Evolutionary conservation across 2,888 invertebrate genomes (phyloP), one percentile per base, ranked within the genome.

Genomic region (Aphidoletes aphidimyza): DNA sequence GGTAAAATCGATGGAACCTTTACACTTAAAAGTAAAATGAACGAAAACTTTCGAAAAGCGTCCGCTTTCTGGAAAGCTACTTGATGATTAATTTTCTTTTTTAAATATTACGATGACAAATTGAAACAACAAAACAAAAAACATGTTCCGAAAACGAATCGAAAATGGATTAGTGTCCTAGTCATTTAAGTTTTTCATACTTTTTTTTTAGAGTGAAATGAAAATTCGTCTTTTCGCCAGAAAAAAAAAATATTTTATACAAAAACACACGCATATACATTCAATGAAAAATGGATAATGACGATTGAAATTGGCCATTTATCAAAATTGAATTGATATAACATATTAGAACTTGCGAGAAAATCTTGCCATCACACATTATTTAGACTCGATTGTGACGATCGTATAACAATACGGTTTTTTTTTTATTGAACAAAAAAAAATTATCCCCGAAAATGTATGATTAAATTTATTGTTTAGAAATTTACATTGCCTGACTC

Each of bases 1-100:
- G 30, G 42, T n/a, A 49, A 49, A 49, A 42, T 45, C 17, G 83
- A 84, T 36, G 42, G 59, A 39, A 49, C 36, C 19, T 45, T 69
- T 17, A 87, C 85, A 84, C 86, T 86, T 85, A 87, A 87, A 84
- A 88, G 88, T 86, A 88, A 88, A 84, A 89, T 88, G 87, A 89
- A 88, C 86, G 89, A 89, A 85, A 89, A 87, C 85, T 90, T 90
- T 86, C 88, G 88, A 85, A 90, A 89, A 86, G 90, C 89, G n/a
- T 87, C 89, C 1, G 89, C 89, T 42, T 90, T 90, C 87, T 90
- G 90, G 90, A 90, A 89, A 49, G 42, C 39, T 26, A 83, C 83
- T 9, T 83, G 26, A n/a, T n/a, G n/a, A n/a, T n/a, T n/a, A n/a
- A n/a, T n/a, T n/a, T n/a, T n/a, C n/a, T n/a, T n/a, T n/a, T n/a